phyloP scores from a whole-genome alignment of 2,113 vertebrate species.

The Sigmodon hispidus region DNA sequence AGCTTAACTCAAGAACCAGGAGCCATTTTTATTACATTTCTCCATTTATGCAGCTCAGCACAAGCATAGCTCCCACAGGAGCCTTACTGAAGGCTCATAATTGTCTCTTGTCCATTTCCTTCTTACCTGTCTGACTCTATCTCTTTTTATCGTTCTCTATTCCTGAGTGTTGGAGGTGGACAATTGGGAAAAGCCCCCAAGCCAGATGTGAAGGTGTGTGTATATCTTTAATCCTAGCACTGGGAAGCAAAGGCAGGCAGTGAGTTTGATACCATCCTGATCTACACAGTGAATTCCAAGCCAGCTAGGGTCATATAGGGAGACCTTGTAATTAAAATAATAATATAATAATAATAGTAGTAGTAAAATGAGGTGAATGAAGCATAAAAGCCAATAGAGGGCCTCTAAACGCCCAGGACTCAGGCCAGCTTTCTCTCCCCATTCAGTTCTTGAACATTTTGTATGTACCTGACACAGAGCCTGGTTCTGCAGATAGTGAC shows the following conservation, averaged over 20 bases:
- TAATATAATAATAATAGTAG: no score
- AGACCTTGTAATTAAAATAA: not conserved
- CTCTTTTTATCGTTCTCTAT: conserved; percentile 15
- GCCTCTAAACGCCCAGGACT: not conserved
- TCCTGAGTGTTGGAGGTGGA: not conserved
- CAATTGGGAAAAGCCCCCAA: not conserved
- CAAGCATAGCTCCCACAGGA: not conserved
- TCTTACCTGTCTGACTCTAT: conserved; percentile 9
- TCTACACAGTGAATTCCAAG: not conserved
- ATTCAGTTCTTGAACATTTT: not conserved
- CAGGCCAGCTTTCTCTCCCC: not conserved
- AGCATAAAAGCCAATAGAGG: not conserved
- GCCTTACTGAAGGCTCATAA: not conserved
- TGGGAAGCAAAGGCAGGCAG: not conserved
- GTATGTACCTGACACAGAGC: not conserved
- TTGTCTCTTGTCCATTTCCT: conserved; percentile 11
- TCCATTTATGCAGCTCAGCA: not conserved
- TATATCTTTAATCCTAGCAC: not conserved
- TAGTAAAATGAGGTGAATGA: not conserved
- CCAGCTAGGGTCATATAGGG: not conserved
- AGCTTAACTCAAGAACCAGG: not conserved
- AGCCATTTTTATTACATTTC: not conserved
- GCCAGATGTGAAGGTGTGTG: not conserved
- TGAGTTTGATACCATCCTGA: not conserved
- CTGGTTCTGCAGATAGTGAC: conserved; percentile 4